Percentiles rank a stretch among this genome's conserved stretches.
phyloP scores from a whole-genome alignment of 2,113 vertebrate genomes.

The Pelvicachromis taeniatus region DNA sequence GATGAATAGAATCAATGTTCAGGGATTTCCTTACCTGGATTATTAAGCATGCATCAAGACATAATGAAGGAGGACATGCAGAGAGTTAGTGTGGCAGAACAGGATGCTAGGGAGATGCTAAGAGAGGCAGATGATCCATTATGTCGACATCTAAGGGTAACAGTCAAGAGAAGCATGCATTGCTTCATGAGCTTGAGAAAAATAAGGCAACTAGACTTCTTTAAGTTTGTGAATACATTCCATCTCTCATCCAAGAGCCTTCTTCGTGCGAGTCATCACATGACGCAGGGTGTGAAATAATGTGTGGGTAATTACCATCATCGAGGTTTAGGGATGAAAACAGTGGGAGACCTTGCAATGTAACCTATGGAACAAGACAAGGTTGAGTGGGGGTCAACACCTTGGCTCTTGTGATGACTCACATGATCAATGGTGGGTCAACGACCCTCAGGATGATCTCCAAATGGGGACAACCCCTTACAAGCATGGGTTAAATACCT shows the following conservation, averaged over 20 bases:
- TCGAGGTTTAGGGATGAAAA: accelerated
- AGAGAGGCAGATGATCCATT: neutral
- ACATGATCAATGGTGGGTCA: neutral
- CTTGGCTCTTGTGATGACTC: neutral
- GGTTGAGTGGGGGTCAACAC: neutral
- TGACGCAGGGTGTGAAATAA: neutral
- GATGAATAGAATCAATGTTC: neutral
- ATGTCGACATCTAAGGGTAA: neutral
- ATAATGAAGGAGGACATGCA: neutral
- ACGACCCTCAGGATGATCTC: neutral
- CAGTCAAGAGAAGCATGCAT: neutral
- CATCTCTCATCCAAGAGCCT: neutral
- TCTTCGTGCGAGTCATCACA: neutral
- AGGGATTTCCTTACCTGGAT: neutral
- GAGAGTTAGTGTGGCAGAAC: neutral
- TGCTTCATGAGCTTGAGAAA: neutral
- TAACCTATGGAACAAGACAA: neutral
- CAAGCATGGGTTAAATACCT: neutral
- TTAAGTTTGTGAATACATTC: neutral
- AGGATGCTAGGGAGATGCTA: neutral
- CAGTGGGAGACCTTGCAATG: neutral
- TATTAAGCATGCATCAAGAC: neutral
- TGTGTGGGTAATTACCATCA: neutral
- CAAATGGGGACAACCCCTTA: neutral
- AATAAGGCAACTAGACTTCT: neutral